A percentile compares a stretch with the other conserved stretches of the same genome.
Conservation (phyloP, 2,888 invertebrate genomes). For the Drepana falcataria region DNA sequence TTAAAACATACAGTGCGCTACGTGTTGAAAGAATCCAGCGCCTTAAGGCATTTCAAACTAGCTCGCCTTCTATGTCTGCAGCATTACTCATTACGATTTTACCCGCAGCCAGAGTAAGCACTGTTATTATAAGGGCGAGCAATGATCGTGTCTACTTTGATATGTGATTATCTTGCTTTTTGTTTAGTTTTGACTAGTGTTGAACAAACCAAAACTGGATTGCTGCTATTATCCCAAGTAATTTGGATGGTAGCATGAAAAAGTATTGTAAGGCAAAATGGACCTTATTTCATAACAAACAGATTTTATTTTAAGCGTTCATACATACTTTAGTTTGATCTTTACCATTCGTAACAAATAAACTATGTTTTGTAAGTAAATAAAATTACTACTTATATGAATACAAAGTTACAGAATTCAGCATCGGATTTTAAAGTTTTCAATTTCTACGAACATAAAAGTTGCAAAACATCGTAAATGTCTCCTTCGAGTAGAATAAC, state of each 20-base stretch:
- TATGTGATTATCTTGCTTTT: constrained; percentile 60
- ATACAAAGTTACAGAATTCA: neutral
- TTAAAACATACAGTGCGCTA: constrained; percentile 70
- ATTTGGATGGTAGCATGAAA: constrained; percentile 16
- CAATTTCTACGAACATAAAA: neutral
- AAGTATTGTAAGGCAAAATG: constrained; percentile 1
- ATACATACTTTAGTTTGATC: too few species aligned
- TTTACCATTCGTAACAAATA: too few species aligned
- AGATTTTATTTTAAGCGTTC: too few species aligned
- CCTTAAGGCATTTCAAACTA: constrained; percentile 63
- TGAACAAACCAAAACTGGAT: constrained; percentile 33
- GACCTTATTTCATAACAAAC: too few species aligned
- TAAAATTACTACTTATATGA: too few species aligned
- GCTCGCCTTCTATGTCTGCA: constrained; percentile 45
- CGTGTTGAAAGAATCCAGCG: constrained; percentile 72
- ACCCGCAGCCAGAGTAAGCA: constrained; percentile 56
- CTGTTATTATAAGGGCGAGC: constrained; percentile 73
- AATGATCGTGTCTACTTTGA: constrained; percentile 59
- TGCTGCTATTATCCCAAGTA: constrained; percentile 25
- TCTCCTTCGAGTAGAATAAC: neutral
- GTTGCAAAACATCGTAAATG: neutral
- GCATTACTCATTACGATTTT: constrained; percentile 66
- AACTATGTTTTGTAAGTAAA: neutral
- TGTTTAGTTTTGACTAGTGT: constrained; percentile 43
- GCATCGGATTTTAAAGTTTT: neutral